A percentile compares a stretch with the other conserved stretches of the same genome.
phyloP scores from a whole-genome alignment of 2,888 invertebrate species.

The Melangyna quadrimaculata region DNA sequence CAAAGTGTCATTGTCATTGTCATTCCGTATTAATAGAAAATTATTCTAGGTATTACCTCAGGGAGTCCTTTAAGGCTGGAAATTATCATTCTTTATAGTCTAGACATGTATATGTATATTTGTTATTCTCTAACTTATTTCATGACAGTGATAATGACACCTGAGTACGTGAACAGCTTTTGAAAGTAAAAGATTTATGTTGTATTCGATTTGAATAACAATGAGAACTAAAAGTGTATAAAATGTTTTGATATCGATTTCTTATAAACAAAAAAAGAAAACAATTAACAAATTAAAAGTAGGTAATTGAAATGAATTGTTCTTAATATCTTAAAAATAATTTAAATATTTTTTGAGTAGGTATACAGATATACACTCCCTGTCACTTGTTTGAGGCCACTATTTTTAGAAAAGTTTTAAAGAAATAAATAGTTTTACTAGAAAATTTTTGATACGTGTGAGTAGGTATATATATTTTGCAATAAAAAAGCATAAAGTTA shows the following conservation, averaged over 20 bases:
- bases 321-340: background rate
- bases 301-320: background rate
- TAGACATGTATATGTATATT: background rate
- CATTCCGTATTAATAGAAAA: background rate
- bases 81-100: background rate
- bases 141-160: background rate
- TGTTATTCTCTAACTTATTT: background rate
- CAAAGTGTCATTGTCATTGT: background rate
- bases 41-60: background rate
- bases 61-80: background rate
- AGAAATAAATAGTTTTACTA: too few relatives aligned
- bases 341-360: background rate
- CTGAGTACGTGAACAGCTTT: background rate
- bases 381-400: too few relatives aligned
- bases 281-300: background rate
- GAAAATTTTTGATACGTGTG: too few relatives aligned
- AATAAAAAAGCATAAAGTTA: too few relatives aligned
- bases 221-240: background rate
- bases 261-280: background rate
- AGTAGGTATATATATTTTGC: too few relatives aligned
- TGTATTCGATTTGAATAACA: background rate
- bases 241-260: background rate
- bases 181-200: background rate
- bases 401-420: too few relatives aligned
- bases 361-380: too few relatives aligned